phyloP scores from a whole-genome alignment of 2,113 vertebrate genomes.

The Esox niger region DNA sequence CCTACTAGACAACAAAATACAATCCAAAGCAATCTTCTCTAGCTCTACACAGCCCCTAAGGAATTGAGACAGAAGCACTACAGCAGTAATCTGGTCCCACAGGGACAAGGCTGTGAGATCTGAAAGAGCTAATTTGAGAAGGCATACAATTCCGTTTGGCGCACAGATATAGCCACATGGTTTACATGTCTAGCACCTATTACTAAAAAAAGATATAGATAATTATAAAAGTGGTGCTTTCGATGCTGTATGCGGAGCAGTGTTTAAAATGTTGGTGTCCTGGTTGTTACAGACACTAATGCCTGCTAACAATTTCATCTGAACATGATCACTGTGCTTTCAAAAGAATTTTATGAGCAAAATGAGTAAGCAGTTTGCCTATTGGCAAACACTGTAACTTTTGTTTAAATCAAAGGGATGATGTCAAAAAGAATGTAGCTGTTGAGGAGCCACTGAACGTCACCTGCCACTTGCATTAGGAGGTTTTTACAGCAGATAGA shows the following conservation, averaged over 20 bases:
- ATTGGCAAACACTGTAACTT: too few relatives aligned
- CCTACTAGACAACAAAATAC: slow-evolving; percentile 34
- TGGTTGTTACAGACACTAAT: too few relatives aligned
- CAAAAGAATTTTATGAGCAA: too few relatives aligned
- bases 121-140: slow-evolving; percentile 34
- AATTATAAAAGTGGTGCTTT: background rate
- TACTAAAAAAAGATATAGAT: background rate
- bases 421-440: too few relatives aligned
- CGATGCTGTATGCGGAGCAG: too few relatives aligned
- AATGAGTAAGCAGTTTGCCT: too few relatives aligned
- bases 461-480: slow-evolving; percentile 43
- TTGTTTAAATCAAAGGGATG: too few relatives aligned
- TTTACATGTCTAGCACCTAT: background rate
- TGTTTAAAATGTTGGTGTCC: too few relatives aligned
- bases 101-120: slow-evolving; percentile 47
- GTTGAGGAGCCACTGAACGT: slow-evolving; percentile 24
- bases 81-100: slow-evolving; percentile 59
- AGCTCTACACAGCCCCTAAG: slow-evolving; percentile 47
- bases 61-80: slow-evolving; percentile 63
- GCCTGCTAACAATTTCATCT: too few relatives aligned
- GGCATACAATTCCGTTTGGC: slow-evolving; percentile 39
- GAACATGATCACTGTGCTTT: too few relatives aligned
- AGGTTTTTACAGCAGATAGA: slow-evolving; percentile 2
- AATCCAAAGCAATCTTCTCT: slow-evolving; percentile 46
- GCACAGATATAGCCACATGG: slow-evolving; percentile 17